phyloP scores from a whole-genome alignment of 2,113 vertebrate genomes.

The Oncorhynchus mykiss region DNA sequence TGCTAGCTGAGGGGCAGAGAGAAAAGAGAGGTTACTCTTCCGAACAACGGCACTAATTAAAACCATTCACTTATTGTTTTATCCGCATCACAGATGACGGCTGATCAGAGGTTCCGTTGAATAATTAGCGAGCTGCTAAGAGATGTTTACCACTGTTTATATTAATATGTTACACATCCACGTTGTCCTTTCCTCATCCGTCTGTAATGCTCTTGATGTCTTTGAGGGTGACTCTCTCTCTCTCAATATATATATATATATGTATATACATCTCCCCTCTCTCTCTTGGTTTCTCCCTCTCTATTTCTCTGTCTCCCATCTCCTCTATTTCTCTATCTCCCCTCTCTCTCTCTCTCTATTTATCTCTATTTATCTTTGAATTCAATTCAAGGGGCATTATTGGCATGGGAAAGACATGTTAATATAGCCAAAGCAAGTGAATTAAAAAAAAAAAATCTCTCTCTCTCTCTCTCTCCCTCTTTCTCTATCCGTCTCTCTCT shows the following conservation, averaged over 20 bases:
- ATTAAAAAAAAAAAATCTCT: too few species aligned
- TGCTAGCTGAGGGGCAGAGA: constrained; percentile 19
- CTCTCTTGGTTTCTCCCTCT: constrained; percentile 22
- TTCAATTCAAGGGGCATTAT: too few species aligned
- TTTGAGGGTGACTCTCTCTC: constrained; percentile 29
- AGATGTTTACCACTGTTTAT: constrained; percentile 36
- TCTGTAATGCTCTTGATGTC: constrained; percentile 47
- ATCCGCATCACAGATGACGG: constrained; percentile 71
- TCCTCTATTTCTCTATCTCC: background rate
- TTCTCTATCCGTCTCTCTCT: too few species aligned
- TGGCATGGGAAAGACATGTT: too few species aligned
- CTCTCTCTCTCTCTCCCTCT: too few species aligned
- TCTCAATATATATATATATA: constrained; percentile 1
- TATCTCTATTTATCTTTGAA: constrained; percentile 7
- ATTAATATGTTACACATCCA: background rate
- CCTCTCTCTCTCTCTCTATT: constrained; percentile 5
- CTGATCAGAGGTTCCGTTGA: constrained; percentile 60
- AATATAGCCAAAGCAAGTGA: too few species aligned
- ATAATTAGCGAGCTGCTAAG: constrained; percentile 65
- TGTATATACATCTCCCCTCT: background rate
- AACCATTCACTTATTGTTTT: constrained; percentile 66
- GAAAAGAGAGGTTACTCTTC: constrained; percentile 57
- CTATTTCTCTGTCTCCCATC: constrained; percentile 18
- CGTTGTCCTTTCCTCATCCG: constrained; percentile 44
- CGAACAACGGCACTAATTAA: constrained; percentile 67